phyloP scores from a whole-genome alignment of 2,888 invertebrate genomes.

The Platypus cylindrus region DNA sequence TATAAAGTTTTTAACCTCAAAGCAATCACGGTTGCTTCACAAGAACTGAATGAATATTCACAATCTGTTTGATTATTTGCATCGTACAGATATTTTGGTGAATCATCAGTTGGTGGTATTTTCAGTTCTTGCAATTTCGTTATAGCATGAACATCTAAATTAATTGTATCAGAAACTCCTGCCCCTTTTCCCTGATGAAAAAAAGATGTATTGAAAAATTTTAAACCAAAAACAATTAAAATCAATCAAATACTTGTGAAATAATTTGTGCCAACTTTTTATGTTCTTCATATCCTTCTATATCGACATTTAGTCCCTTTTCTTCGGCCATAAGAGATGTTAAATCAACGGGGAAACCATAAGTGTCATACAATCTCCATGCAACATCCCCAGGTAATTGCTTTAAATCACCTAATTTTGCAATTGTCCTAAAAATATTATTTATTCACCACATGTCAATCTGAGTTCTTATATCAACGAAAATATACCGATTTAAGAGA shows the following conservation, averaged over 20 bases:
- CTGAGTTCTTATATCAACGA: background rate
- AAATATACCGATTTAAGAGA: conserved; percentile 51
- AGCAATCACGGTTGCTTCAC: conserved; percentile 67
- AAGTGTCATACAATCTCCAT: conserved; percentile 97
- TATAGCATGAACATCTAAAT: conserved; percentile 90
- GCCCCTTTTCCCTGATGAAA: conserved; percentile 54
- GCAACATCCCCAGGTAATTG: conserved; percentile 89
- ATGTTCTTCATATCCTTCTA: conserved; percentile 81
- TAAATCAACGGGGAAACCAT: conserved; percentile 96
- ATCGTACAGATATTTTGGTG: conserved; percentile 80
- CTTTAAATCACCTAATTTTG: conserved; percentile 59
- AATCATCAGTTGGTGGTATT: conserved; percentile 77
- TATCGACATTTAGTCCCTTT: conserved; percentile 76
- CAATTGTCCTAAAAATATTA: conserved; percentile 54
- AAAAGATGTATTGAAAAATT: background rate
- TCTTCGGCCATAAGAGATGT: conserved; percentile 98
- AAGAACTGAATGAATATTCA: conserved; percentile 66
- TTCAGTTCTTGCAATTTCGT: conserved; percentile 71
- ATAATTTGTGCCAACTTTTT: conserved; percentile 79
- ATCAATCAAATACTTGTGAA: conserved; percentile 48
- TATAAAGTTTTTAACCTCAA: conserved; percentile 40
- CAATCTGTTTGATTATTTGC: conserved; percentile 51
- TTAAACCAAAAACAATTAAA: background rate
- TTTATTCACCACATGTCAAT: no score
- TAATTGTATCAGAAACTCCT: conserved; percentile 69